These are phyloP conservation scores for Falco concolor DNA, from an alignment of 2,797 vertebrate genomes.

Conservation along the genomic window DNA sequence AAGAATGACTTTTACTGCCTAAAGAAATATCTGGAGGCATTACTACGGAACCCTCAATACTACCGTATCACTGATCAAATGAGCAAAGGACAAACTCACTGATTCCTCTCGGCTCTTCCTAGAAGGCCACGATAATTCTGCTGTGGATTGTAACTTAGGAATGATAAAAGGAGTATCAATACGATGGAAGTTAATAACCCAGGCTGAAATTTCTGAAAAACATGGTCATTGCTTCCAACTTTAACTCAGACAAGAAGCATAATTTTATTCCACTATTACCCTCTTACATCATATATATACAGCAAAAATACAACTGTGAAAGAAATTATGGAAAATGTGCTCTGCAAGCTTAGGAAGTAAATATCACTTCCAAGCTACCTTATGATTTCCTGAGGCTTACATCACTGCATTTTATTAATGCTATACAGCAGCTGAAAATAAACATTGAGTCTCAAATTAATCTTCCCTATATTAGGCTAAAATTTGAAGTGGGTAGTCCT, in stretches of 20 bases:
- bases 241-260: not conserved
- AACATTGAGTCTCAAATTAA: not conserved
- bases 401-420: not conserved
- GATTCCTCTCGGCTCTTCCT: not conserved
- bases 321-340: not conserved
- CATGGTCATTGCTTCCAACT: not conserved
- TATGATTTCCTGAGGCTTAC: not conserved
- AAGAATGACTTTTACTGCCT: not conserved
- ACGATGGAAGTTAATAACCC: not conserved
- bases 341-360: not conserved
- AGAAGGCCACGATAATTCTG: not conserved
- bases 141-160: not conserved
- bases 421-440: not conserved
- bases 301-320: not conserved
- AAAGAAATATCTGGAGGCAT: not conserved
- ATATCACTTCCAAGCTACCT: not conserved
- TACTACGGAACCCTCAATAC: not conserved
- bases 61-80: not conserved
- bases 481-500: not conserved
- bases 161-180: not conserved
- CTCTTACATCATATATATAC: not conserved
- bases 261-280: not conserved
- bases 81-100: not conserved
- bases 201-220: not conserved
- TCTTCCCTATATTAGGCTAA: not conserved